These are phyloP conservation scores for Tetropium fuscum DNA, from an alignment of 2,888 invertebrate species.

Conservation along the genomic window DNA sequence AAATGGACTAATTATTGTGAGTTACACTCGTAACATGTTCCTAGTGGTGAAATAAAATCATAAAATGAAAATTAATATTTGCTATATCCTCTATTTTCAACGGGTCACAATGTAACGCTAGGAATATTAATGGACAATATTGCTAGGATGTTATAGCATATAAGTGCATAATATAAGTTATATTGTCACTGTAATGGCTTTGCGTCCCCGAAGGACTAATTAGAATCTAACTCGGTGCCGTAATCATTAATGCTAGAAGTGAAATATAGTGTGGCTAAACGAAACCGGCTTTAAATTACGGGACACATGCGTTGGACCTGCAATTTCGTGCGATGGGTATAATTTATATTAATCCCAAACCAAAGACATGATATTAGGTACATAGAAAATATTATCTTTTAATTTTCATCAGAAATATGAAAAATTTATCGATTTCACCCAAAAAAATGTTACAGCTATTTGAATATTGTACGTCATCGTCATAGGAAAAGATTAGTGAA, in stretches of 20 bases:
- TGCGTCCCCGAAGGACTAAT: slow-evolving; percentile 22
- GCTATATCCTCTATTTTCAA: neutral
- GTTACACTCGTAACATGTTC: too few species aligned
- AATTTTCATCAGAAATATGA: too few species aligned
- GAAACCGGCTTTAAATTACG: slow-evolving; percentile 6
- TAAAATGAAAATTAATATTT: too few species aligned
- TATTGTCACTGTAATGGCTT: slow-evolving; percentile 19
- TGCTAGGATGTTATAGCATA: neutral
- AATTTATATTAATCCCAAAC: too few species aligned
- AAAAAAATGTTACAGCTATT: too few species aligned
- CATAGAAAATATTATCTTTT: too few species aligned
- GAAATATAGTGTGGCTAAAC: slow-evolving; percentile 20
- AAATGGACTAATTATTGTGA: too few species aligned
- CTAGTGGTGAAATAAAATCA: too few species aligned
- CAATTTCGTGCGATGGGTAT: slow-evolving; percentile 2
- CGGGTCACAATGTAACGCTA: neutral
- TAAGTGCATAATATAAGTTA: slow-evolving; percentile 19
- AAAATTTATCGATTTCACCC: too few species aligned
- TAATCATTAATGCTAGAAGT: slow-evolving; percentile 24
- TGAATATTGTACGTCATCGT: too few species aligned
- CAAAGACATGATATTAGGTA: too few species aligned
- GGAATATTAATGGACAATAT: slow-evolving; percentile 8
- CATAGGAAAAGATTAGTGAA: too few species aligned
- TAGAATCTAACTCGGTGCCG: slow-evolving; percentile 23
- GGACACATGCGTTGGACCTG: neutral